Conservation (phyloP, 2,888 invertebrate genomes). For the Ceramica pisi region DNA sequence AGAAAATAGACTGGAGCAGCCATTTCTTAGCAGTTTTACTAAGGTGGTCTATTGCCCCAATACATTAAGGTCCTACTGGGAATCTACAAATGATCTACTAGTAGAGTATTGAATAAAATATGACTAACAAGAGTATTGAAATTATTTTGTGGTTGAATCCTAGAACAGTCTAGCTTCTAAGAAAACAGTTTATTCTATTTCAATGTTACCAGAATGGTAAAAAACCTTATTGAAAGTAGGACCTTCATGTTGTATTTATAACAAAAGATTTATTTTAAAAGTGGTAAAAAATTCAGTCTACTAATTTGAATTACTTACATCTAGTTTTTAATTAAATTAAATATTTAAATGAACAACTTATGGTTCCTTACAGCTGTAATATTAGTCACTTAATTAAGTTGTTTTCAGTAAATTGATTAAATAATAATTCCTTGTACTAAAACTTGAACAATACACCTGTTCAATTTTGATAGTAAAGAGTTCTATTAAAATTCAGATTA, state of each 20-base stretch:
- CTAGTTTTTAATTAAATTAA: constrained; percentile 50
- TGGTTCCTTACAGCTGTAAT: constrained; percentile 45
- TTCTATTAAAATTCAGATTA: constrained; percentile 21
- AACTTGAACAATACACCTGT: constrained; percentile 49
- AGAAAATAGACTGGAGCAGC: not conserved
- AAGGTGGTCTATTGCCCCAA: constrained; percentile 15
- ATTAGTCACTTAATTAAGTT: constrained; percentile 27
- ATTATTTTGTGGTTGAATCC: not conserved
- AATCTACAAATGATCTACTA: not conserved
- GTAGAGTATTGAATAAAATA: not conserved
- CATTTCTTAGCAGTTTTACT: not conserved
- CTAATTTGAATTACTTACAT: constrained; percentile 54
- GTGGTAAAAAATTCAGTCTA: constrained; percentile 66
- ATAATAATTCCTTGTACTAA: constrained; percentile 61
- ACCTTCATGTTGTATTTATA: constrained; percentile 4
- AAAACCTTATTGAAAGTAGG: constrained; percentile 12
- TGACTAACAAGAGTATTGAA: not conserved
- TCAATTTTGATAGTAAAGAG: constrained; percentile 20
- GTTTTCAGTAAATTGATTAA: constrained; percentile 21
- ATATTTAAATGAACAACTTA: constrained; percentile 58
- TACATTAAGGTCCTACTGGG: constrained; percentile 17
- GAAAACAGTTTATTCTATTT: not conserved
- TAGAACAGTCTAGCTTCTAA: not conserved
- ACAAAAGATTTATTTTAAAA: constrained; percentile 10
- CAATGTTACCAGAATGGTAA: not conserved